Base-by-base conservation (phyloP, 2,797 vertebrate species). In the Argentina silus region DNA sequence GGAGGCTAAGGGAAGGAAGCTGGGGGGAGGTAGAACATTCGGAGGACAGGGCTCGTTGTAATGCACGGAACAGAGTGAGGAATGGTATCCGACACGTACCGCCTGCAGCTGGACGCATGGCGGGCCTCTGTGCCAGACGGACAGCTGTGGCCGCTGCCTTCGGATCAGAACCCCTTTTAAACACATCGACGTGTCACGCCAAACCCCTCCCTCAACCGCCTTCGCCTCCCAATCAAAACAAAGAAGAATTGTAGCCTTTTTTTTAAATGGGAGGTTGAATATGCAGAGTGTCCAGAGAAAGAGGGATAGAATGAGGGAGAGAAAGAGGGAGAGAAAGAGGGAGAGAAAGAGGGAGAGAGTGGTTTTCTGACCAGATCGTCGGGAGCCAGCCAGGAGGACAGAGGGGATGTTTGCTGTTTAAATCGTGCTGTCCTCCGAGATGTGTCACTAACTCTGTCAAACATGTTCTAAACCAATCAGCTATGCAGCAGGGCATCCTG, bases 191-290 rank as follows among this genome's bases (percentile, higher is more conserved):
- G n/a, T n/a, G n/a, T n/a, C n/a, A n/a, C n/a, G n/a, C n/a, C n/a
- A n/a, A n/a, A n/a, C n/a, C n/a, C n/a, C n/a, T n/a, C n/a, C n/a
- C n/a, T n/a, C n/a, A n/a, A n/a, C n/a, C n/a, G n/a, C n/a, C n/a
- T n/a, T n/a, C n/a, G n/a, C n/a, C n/a, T n/a, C n/a, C n/a, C n/a
- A n/a, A 83, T 69, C n/a, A 60, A 23, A 69, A 62, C 72, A 83
- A 74, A 67, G 50, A 81, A 77, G 67, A 83, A 78, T 78, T 59
- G 27, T 76, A 71, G 23, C 57, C 27, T 36, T 36, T 36, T 36
- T 36, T 36, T 27, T 36, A 23, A 23, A 23, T 11, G 57, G 14
- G 57, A 17, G 57, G 27, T 36, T 36, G 27, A 36, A 36, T 36
- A 60, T 60, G 21, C 57, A 23, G 21, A 23, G 57, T 60, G 57